A percentile compares a stretch with the other conserved stretches of the same genome.
Conservation (phyloP, 2,888 invertebrate genomes). For the Ichneumoninae sp. region DNA sequence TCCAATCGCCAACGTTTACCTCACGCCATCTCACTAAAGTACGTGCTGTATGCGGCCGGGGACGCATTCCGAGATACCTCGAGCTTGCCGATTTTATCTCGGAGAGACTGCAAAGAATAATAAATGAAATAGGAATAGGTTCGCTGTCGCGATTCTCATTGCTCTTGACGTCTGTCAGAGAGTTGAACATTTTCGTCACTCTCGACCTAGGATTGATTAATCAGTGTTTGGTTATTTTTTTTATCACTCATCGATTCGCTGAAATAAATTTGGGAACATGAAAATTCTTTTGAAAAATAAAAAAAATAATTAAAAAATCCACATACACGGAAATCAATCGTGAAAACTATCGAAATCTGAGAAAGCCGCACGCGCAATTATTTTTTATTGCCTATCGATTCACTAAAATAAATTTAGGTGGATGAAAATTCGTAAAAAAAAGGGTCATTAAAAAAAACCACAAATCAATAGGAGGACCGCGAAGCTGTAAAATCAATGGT, state of each 20-base stretch:
- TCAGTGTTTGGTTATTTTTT: no score
- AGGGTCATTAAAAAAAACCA: no score
- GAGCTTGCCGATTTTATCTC: slow-evolving; percentile 45
- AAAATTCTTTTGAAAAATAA: background rate
- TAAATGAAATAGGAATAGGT: slow-evolving; percentile 9
- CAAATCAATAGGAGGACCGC: no score
- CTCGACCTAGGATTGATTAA: background rate
- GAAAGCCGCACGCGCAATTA: no score
- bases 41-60: slow-evolving; percentile 5
- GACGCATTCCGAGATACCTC: slow-evolving; percentile 35
- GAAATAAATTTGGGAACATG: background rate
- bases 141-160: slow-evolving; percentile 3
- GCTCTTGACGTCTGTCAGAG: slow-evolving; percentile 12
- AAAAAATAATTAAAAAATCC: no score
- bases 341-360: no score
- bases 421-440: no score
- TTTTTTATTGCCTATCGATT: no score
- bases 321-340: no score
- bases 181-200: background rate
- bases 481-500: background rate
- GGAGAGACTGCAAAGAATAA: slow-evolving; percentile 38
- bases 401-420: no score
- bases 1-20: slow-evolving; percentile 30
- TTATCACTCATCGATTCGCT: background rate
- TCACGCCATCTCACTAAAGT: slow-evolving; percentile 30